Base-by-base conservation (phyloP, 1,140 invertebrate species). In the Brachionus rubens region DNA sequence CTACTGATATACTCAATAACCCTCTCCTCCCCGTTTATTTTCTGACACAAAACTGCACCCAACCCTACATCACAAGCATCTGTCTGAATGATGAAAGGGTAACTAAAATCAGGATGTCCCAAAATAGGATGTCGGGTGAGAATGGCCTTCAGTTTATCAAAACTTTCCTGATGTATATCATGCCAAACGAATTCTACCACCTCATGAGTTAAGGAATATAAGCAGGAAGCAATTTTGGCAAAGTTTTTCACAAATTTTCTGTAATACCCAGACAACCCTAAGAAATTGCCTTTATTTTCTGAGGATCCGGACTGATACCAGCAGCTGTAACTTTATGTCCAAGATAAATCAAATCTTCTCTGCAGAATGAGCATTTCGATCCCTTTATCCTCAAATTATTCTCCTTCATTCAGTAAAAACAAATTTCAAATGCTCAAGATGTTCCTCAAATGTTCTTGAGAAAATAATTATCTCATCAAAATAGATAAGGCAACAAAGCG, bases 361-460 rank as follows among this genome's bases (percentile, higher is more conserved):
- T 77, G 30, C 78, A 81, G 77, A 86, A 86, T 30, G 82, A 65
- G 33, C 80, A 83, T 81, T 86, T 86, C 59, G 80, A 50, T 0
- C 82, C 77, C 19, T 84, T 86, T 2, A 87, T 78, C 7, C 81
- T 85, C 1, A 87, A 76, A 14, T 81, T 80, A 5, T 82, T 81
- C 41, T 67, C 40, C 12, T 16, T 7, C n/a, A 68, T 24, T n/a
- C 36, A 41, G 10, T 12, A 9, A 68, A 24, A 2, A 68, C 33
- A 21, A 14, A 48, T 2, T 4, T 43, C n/a, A 68, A 12, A 19
- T 68, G 62, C 2, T 43, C 10, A 7, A 68, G 3, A 48, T 70
- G 56, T 28, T 72, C 16, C 14, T 67, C 43, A 36, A 67, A 56
- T n/a, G 36, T 52, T 6, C 12, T 41, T 2, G 76, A 50, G n/a